Base-by-base conservation (phyloP, 53 echinoderm and acorn worm species). In the Henricia sp. region DNA sequence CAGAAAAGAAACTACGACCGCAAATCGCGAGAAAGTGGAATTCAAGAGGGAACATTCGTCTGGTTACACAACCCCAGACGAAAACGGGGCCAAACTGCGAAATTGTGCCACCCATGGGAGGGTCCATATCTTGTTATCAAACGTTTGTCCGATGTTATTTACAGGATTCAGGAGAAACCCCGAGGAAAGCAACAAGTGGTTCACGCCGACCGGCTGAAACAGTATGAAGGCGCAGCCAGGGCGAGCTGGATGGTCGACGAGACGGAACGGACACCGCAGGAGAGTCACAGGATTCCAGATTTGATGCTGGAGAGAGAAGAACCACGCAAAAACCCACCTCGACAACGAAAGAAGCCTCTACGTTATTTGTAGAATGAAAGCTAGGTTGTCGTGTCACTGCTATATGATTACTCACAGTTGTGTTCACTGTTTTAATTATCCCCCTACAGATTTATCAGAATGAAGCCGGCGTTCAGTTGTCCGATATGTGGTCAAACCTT, bases 131-230 rank as follows among this genome's bases (percentile, higher is more conserved):
- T 82, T 35, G 37, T 91, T 2, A 68, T 53, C 0, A n/a, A 25
- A 1, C 41, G 48, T 2, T 30, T 90, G 13, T 86, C 77, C 23
- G 85, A 90, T 70, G 86, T 90, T 0, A 64, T 77, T 21, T 71
- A 63, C 50, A 32, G 86, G 8, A 65, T 90, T 20, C 82, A 86
- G 58, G 30, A 1, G 24, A 50, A 56, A 12, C 71, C 85, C 21
- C 52, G 33, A 27, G 52, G 72, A n/a, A 50, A 34, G 21, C 6
- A 42, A 16, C 46, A 51, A 3, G 68, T 88, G 28, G 78, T 91
- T 6, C 92, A 91, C 41, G 70, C 72, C 5, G 88, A 91, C 77
- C 55, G 88, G 1, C 52, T 85, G n/a, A 88, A 88, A 13, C 43
- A 36, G 13, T 91, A 71, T n/a, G 42, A 82, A 48, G 68, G 83